phyloP scores from a whole-genome alignment of 2,888 invertebrate genomes.

The Oscheius onirici region DNA sequence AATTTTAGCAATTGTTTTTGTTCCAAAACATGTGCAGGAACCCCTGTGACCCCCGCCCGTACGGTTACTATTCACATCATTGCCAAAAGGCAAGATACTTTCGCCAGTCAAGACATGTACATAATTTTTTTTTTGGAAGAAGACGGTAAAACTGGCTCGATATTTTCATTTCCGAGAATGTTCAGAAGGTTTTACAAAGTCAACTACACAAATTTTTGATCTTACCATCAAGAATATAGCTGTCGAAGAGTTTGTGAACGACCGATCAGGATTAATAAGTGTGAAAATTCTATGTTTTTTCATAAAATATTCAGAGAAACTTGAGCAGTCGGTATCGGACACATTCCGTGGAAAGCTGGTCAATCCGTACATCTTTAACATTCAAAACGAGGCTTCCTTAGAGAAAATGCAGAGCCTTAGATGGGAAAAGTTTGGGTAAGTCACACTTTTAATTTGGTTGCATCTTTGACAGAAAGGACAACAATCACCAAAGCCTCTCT shows the following conservation, averaged over 20 bases:
- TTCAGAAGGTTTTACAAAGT: conserved; percentile 30
- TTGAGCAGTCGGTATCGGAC: conserved; percentile 58
- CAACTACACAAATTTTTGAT: conserved; percentile 61
- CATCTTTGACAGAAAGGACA: neutral
- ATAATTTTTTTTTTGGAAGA: conserved; percentile 61
- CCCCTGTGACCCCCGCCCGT: conserved; percentile 60
- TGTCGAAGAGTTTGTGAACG: conserved; percentile 64
- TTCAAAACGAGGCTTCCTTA: conserved; percentile 47
- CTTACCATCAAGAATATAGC: conserved; percentile 61
- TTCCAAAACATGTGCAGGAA: conserved; percentile 17
- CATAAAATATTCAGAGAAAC: conserved; percentile 33
- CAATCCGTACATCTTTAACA: conserved; percentile 66
- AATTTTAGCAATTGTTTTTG: neutral
- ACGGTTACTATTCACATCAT: conserved; percentile 67
- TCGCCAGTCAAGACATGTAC: conserved; percentile 60
- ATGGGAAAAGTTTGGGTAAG: conserved; percentile 44
- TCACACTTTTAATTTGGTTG: neutral
- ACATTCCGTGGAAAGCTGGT: conserved; percentile 65
- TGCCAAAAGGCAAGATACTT: conserved; percentile 65
- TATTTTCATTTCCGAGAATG: conserved; percentile 35
- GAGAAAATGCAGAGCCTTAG: conserved; percentile 46
- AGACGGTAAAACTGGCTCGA: conserved; percentile 62
- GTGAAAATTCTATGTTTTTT: neutral
- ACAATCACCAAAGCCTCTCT: neutral
- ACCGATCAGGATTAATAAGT: conserved; percentile 51